A percentile compares a stretch with the other conserved stretches of the same genome.
phyloP scores from a whole-genome alignment of 2,888 invertebrate species.

The Microctonus brassicae region DNA sequence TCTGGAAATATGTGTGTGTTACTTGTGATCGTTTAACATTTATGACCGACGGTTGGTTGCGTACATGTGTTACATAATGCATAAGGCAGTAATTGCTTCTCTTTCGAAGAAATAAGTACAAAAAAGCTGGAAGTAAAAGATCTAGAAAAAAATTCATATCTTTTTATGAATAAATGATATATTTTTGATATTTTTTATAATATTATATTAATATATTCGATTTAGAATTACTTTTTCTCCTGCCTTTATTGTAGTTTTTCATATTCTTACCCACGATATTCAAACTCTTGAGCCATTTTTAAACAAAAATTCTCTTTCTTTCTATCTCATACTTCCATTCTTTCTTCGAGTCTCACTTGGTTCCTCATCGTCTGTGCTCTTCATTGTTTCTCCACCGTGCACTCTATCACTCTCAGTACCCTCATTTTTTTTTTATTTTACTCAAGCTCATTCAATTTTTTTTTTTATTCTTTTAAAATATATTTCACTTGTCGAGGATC shows the following conservation, averaged over 20 bases:
- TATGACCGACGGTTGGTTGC: constrained; percentile 36
- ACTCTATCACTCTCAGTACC: constrained; percentile 15
- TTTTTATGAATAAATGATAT: not conserved
- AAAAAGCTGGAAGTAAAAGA: not conserved
- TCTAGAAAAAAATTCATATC: not conserved
- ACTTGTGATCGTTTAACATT: constrained; percentile 39
- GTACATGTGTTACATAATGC: constrained; percentile 40
- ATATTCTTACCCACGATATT: constrained; percentile 9
- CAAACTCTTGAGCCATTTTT: constrained; percentile 26
- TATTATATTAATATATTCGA: not conserved
- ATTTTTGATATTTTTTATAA: not conserved
- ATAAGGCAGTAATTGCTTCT: constrained; percentile 42
- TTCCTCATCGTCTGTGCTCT: not conserved
- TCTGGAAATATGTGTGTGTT: not conserved
- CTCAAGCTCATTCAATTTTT: not conserved
- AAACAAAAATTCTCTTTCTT: not conserved
- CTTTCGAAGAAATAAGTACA: not conserved
- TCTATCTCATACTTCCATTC: not conserved
- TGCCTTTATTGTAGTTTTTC: constrained; percentile 3
- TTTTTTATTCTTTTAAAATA: constrained; percentile 22
- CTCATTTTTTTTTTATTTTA: constrained; percentile 8
- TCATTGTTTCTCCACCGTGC: constrained; percentile 38
- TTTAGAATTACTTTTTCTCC: not conserved
- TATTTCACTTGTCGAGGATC: constrained; percentile 35
- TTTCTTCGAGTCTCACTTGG: not conserved